Percentiles rank a stretch among this genome's conserved stretches.
Evolutionary conservation across 2,797 vertebrate species (phyloP).

Genomic region (Malurus leucopterus): DNA sequence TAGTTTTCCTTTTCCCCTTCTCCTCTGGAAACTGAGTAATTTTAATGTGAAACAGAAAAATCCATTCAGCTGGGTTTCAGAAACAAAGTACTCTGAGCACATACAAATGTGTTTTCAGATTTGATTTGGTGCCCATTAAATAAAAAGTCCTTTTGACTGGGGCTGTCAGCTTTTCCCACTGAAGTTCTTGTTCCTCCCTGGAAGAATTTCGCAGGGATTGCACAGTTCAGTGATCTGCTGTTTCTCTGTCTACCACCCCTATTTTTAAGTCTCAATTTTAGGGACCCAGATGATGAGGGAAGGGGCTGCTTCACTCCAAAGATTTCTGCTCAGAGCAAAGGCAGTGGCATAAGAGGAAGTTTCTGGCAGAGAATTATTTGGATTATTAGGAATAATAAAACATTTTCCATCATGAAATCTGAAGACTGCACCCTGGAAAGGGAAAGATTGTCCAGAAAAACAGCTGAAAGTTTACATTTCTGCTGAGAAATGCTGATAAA

Average conservation of each 20-base stretch:
- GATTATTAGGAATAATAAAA: not conserved
- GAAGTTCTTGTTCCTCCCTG: not conserved
- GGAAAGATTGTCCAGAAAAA: not conserved
- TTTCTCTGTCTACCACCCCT: not conserved
- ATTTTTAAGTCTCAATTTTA: not conserved
- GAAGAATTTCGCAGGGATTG: not conserved
- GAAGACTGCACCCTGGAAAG: not conserved
- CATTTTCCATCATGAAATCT: not conserved
- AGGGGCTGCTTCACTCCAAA: not conserved
- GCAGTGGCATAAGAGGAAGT: not conserved
- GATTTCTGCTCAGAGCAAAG: not conserved
- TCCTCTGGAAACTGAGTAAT: not conserved
- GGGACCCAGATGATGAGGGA: not conserved
- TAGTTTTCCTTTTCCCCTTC: not conserved
- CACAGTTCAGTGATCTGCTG: not conserved
- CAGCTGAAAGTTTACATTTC: not conserved
- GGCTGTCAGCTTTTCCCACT: not conserved
- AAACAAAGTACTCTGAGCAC: not conserved
- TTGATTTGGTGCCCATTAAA: not conserved
- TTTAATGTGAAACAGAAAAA: not conserved
- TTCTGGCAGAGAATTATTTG: not conserved
- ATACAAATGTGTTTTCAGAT: accelerated
- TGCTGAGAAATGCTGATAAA: not conserved
- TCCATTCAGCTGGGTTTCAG: not conserved
- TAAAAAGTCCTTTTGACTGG: not conserved